These are phyloP conservation scores for Otus sunia DNA, from an alignment of 2,113 vertebrate species.

Conservation along the genomic window DNA sequence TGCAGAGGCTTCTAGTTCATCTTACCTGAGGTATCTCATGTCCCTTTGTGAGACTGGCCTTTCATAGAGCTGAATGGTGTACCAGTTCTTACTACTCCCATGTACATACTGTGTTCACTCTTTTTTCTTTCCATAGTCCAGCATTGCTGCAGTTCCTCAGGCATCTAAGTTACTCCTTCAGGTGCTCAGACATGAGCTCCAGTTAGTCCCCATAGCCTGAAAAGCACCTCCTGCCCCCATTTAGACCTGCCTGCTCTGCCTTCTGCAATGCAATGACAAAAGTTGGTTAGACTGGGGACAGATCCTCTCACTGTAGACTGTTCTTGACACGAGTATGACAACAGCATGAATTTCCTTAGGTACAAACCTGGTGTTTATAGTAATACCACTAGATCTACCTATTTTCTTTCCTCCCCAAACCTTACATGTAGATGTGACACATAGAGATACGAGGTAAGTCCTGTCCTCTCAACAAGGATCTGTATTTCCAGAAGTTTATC, in stretches of 20 bases:
- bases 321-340: accelerated
- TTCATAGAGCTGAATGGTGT: not conserved
- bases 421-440: not conserved
- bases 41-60: not conserved
- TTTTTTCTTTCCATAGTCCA: not conserved
- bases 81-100: not conserved
- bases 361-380: not conserved
- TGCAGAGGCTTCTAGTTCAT: not conserved
- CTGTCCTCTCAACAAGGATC: not conserved
- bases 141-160: not conserved
- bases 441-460: not conserved
- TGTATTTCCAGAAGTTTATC: not conserved
- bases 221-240: not conserved
- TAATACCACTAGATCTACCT: not conserved
- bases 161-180: not conserved
- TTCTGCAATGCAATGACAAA: not conserved
- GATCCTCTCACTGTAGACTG: not conserved
- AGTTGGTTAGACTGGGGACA: not conserved
- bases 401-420: not conserved
- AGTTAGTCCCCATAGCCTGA: not conserved
- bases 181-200: not conserved
- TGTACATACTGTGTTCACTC: accelerated
- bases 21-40: not conserved
- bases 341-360: not conserved
- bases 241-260: not conserved